Evolutionary conservation across 1,140 invertebrate genomes (phyloP), one percentile per base, ranked within the genome.

Genomic region (Drusus annulatus): DNA sequence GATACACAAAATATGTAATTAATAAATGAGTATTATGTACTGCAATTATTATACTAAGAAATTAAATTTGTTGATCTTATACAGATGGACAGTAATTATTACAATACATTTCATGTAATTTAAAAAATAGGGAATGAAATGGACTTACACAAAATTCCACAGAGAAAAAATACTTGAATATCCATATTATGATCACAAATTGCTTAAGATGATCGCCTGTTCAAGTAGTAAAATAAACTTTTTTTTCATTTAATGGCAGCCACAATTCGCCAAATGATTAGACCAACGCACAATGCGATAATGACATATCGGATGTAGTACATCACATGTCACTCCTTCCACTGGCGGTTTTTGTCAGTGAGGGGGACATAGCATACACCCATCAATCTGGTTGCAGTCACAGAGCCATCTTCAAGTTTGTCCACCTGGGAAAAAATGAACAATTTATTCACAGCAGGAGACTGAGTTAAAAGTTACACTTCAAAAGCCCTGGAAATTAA

Each of bases 351-450:
- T 80, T 89, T 90, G 80, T 98, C 97, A 4, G 98, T 99, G 16
- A 99, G 90, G 2, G 98, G 98, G 25, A 99, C 98, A 90, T 98
- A 99, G 69, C 98, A 95, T 0, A 99, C 98, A 45, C 96, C 96
- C 96, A 99, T 98, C 0, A 99, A 89, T 17, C 93, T 92, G 84
- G 93, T 95, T 68, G 93, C 91, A n/a, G 90, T 90, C 15, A 98
- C 91, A 58, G 92, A 91, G 13, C 98, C 98, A 88, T 98, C 94
- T 3, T 86, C 80, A 50, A 93, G 90, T 90, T 99, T 99, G 86
- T 99, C 98, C 79, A 99, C 94, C 91, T 94, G 91, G 31, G 88
- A 86, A 23, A 74, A 75, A 56, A 7, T 60, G 19, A 71, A 76
- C 5, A 19, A 56, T 56, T 13, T 13, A 45, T 8, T 13, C 7